These are phyloP conservation scores for Sitobion miscanthi DNA, from an alignment of 1,140 invertebrate species.

Conservation along the genomic window DNA sequence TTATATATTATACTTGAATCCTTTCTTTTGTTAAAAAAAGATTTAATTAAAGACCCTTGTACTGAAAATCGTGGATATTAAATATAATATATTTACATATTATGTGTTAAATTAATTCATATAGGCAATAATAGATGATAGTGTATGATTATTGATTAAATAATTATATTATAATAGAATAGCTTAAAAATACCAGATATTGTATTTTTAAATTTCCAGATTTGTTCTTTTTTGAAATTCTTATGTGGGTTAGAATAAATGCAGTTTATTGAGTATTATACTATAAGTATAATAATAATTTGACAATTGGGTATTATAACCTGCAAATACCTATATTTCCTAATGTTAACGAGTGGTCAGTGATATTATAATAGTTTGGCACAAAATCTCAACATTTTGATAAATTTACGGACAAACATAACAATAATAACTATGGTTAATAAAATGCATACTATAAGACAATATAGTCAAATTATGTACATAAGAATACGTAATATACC, in stretches of 20 bases:
- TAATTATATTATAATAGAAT: too few relatives aligned
- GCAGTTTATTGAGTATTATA: neutral
- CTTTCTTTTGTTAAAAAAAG: neutral
- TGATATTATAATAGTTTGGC: neutral
- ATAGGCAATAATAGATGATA: neutral
- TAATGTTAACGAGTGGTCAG: neutral
- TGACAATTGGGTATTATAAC: neutral
- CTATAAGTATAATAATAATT: neutral
- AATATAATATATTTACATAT: neutral
- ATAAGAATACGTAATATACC: neutral
- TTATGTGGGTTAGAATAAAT: neutral
- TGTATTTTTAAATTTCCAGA: neutral
- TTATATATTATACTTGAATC: neutral
- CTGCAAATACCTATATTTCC: too few relatives aligned
- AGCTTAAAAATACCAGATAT: neutral
- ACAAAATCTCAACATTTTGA: neutral
- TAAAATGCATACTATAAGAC: too few relatives aligned
- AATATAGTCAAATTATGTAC: too few relatives aligned
- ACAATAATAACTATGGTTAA: neutral
- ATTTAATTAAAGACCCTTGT: neutral
- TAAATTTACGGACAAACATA: neutral
- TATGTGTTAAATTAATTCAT: neutral
- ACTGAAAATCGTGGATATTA: neutral
- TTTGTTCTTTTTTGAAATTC: neutral
- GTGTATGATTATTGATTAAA: too few relatives aligned